These are phyloP conservation scores for Chrysotoxum bicinctum DNA, from an alignment of 2,888 invertebrate species.

Conservation along the genomic window DNA sequence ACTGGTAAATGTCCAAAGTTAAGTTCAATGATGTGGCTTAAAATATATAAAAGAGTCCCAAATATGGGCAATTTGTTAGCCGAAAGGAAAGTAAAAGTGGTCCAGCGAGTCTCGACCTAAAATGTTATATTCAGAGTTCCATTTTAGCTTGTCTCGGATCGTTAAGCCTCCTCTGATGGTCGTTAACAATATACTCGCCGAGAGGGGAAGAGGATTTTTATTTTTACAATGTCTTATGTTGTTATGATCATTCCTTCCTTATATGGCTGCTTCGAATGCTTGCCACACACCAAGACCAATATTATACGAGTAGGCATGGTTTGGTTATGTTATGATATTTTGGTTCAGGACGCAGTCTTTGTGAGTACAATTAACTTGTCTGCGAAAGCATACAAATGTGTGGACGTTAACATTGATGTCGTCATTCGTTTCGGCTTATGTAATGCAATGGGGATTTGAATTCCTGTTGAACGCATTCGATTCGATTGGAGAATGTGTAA, in stretches of 20 bases:
- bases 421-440: slow-evolving; percentile 44
- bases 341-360: slow-evolving; percentile 38
- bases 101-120: slow-evolving; percentile 59
- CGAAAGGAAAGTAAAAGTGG: slow-evolving; percentile 70
- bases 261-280: slow-evolving; percentile 31
- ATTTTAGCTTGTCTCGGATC: slow-evolving; percentile 36
- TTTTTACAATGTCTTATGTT: slow-evolving; percentile 17
- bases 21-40: slow-evolving; percentile 50
- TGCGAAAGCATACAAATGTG: neutral
- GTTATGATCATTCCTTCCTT: slow-evolving; percentile 57
- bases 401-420: slow-evolving; percentile 27
- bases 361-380: slow-evolving; percentile 39
- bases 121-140: slow-evolving; percentile 59
- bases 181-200: slow-evolving; percentile 26
- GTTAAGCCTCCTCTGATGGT: slow-evolving; percentile 33
- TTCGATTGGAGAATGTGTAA: neutral
- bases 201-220: slow-evolving; percentile 1
- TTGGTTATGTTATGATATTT: neutral
- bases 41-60: slow-evolving; percentile 39
- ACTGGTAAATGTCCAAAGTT: slow-evolving; percentile 49
- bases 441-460: slow-evolving; percentile 12
- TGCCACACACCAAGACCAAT: slow-evolving; percentile 14
- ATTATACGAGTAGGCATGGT: no score
- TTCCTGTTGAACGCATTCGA: slow-evolving; percentile 24
- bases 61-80: slow-evolving; percentile 52